Evolutionary conservation across 1,140 invertebrate species (phyloP), one percentile per base, ranked within the genome.

Genomic region (Camponotus floridanus): DNA sequence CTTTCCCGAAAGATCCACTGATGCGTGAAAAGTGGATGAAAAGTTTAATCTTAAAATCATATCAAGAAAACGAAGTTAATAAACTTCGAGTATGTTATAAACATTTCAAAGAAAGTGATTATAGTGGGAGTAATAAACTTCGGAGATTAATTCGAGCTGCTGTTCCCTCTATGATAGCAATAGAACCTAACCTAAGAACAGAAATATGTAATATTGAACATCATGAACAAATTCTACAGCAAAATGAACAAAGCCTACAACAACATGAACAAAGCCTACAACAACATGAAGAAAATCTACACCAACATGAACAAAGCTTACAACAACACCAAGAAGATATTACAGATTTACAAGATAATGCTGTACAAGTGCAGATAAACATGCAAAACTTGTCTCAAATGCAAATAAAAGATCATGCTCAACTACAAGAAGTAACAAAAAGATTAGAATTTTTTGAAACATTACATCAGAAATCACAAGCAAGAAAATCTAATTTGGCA

Each of bases 401-500:
- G 6, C 64, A 65, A 65, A 8, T n/a, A 65, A 33, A 65, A 65
- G 15, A 65, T 65, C 15, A 42, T 42, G 15, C 1, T 65, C 64
- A 65, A 21, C 3, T 65, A 42, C 64, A 65, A 65, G 9, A 65
- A 65, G 6, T 65, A 65, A 42, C 1, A 42, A 65, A 42, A n/a
- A 42, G 1, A 65, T 36, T n/a, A 18, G 8, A 42, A n/a, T n/a
- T 8, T n/a, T n/a, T n/a, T n/a, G n/a, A n/a, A n/a, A n/a, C n/a
- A n/a, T n/a, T n/a, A n/a, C n/a, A n/a, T n/a, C 8, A 39, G 42
- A 36, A 65, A 11, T 42, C 6, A 42, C 64, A 65, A 65, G 7
- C 64, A 65, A 65, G 64, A n/a, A n/a, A n/a, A 65, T 8, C 64
- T n/a, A 65, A 65, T 65, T 8, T 65, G 13, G 36, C 36, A 65